Evolutionary conservation across 2,797 vertebrate species (phyloP).

Genomic region (Enteromius unitaeniatus): DNA sequence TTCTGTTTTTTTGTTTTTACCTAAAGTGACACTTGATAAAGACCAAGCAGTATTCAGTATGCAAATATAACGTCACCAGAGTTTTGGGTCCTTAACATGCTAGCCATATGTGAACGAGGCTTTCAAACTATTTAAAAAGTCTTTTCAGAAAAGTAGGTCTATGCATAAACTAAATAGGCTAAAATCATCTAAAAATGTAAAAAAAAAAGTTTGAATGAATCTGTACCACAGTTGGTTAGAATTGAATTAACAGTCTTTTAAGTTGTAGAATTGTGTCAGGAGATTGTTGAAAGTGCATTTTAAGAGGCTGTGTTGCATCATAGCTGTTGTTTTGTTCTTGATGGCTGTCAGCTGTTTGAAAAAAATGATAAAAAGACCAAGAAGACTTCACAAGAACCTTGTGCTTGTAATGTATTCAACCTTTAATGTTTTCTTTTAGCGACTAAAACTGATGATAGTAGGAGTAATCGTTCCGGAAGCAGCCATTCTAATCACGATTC

Average conservation of each 20-base stretch:
- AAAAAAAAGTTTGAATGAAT: neutral
- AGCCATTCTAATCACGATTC: slow-evolving; percentile 66
- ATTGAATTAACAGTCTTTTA: neutral
- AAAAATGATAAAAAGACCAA: neutral
- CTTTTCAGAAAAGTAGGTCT: neutral
- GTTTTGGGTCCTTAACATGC: neutral
- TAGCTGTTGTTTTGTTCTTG: neutral
- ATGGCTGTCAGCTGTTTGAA: neutral
- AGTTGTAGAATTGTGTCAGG: neutral
- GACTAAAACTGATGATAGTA: slow-evolving; percentile 50
- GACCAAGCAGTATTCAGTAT: neutral
- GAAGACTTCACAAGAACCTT: neutral
- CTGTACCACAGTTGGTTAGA: neutral
- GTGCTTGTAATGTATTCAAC: neutral
- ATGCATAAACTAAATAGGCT: neutral
- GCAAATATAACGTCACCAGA: neutral
- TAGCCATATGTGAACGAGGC: too few relatives aligned
- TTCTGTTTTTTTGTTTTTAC: neutral
- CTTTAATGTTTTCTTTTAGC: slow-evolving; percentile 25
- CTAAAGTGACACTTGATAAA: neutral
- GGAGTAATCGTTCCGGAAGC: slow-evolving; percentile 55
- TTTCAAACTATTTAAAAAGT: neutral
- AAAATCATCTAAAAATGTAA: neutral
- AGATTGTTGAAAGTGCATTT: neutral
- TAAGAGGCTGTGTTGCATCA: neutral